A percentile compares a stretch with the other conserved stretches of the same genome.
Conservation (phyloP, 2,888 invertebrate genomes). For the Drosophila borealis region DNA sequence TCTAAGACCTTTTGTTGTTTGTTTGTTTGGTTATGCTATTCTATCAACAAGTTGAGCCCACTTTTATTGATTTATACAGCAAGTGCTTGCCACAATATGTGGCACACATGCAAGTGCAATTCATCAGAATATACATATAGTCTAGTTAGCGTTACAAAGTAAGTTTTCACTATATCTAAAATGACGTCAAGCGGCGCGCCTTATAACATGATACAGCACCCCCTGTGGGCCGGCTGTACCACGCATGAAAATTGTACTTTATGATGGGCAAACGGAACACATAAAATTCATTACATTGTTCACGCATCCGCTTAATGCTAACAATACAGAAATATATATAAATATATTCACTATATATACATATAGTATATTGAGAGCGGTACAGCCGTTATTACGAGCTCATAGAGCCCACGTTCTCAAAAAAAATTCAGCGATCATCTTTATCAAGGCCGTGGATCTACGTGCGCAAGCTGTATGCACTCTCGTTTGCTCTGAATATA, state of each 20-base stretch:
- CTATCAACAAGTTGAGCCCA: constrained; percentile 65
- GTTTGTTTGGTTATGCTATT: constrained; percentile 20
- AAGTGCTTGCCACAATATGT: constrained; percentile 38
- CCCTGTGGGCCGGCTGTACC: constrained; percentile 33
- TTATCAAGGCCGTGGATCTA: constrained; percentile 70
- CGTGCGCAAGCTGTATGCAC: constrained; percentile 3
- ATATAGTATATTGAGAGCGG: constrained; percentile 27
- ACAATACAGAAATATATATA: constrained; percentile 35
- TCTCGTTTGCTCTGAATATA: constrained; percentile 1
- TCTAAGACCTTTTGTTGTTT: constrained; percentile 32
- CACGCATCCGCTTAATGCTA: constrained; percentile 62
- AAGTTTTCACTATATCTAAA: constrained; percentile 20
- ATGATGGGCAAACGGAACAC: constrained; percentile 34
- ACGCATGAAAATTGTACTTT: constrained; percentile 69
- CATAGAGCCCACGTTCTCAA: constrained; percentile 26
- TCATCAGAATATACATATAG: constrained; percentile 34
- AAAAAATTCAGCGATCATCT: constrained; percentile 47
- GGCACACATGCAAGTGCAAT: constrained; percentile 48
- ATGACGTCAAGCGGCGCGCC: constrained; percentile 74
- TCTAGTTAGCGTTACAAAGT: constrained; percentile 51
- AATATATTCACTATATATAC: constrained; percentile 22
- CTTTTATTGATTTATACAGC: constrained; percentile 66
- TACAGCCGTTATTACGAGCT: constrained; percentile 27
- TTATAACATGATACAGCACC: constrained; percentile 30
- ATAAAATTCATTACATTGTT: constrained; percentile 64